Conservation (phyloP, 2,797 vertebrate species). For the Squalus acanthias region DNA sequence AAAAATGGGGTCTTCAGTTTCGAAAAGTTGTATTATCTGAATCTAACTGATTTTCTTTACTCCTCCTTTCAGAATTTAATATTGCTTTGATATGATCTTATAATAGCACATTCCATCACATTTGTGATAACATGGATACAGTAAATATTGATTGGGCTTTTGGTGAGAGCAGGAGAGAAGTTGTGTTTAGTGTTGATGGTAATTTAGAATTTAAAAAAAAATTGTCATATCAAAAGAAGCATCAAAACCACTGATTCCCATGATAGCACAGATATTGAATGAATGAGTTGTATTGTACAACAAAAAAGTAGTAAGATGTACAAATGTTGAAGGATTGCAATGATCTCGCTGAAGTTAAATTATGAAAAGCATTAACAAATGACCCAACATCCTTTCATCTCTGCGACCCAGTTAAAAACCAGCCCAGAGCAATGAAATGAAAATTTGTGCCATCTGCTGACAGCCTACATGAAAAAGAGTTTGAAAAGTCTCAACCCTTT, state of each 20-base stretch:
- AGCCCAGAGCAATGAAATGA: slow-evolving; percentile 25
- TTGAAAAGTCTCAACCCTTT: slow-evolving; percentile 5
- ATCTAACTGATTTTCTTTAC: background rate
- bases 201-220: background rate
- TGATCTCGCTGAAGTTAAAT: background rate
- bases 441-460: slow-evolving; percentile 28
- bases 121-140: background rate
- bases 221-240: background rate
- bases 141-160: background rate
- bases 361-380: slow-evolving; percentile 27
- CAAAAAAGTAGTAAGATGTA: background rate
- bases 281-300: background rate
- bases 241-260: background rate
- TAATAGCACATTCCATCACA: background rate
- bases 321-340: background rate
- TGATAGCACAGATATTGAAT: background rate
- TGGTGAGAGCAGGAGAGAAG: background rate
- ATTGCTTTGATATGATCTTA: background rate
- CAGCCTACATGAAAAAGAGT: slow-evolving; percentile 1
- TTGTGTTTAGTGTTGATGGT: background rate
- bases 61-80: background rate
- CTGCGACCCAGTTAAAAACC: background rate
- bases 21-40: background rate
- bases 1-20: background rate
- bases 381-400: slow-evolving; percentile 14